Evolutionary conservation across 2,888 invertebrate species (phyloP).

Genomic region (Pogonocherus hispidulus): DNA sequence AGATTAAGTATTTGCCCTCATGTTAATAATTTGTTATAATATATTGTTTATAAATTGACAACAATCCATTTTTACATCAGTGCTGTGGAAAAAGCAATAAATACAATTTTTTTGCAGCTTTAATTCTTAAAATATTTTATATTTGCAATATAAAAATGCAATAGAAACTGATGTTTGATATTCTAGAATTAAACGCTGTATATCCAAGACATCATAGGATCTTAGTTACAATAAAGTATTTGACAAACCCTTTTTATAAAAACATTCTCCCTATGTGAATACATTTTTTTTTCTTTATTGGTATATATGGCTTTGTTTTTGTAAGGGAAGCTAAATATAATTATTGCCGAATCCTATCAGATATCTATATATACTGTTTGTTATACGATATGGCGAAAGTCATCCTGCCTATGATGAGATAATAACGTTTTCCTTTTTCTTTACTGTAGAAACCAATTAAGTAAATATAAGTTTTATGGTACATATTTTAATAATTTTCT

Average conservation of each 20-base stretch:
- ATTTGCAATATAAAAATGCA: too few relatives aligned
- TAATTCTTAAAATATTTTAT: too few relatives aligned
- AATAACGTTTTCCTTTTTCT: conserved; percentile 12
- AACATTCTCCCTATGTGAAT: conserved; percentile 8
- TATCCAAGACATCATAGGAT: too few relatives aligned
- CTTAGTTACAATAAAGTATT: conserved; percentile 1
- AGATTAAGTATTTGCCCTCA: too few relatives aligned
- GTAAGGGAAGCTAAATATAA: conserved; percentile 19
- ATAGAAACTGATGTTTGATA: too few relatives aligned
- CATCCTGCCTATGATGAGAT: conserved; percentile 16
- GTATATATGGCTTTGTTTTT: conserved; percentile 32
- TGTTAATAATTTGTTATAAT: too few relatives aligned
- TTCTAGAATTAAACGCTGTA: too few relatives aligned
- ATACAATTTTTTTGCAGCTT: too few relatives aligned
- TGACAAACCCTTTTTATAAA: conserved; percentile 16
- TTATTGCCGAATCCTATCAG: conserved; percentile 14
- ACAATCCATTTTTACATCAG: too few relatives aligned
- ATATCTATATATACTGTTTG: neutral
- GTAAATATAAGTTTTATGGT: neutral
- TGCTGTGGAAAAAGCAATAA: too few relatives aligned
- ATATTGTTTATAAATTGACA: too few relatives aligned
- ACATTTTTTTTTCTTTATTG: conserved; percentile 10
- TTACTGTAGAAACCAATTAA: neutral
- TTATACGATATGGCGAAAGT: conserved; percentile 4
- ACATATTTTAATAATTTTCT: too few relatives aligned